Evolutionary conservation across 2,797 vertebrate species (phyloP), one percentile per base, ranked within the genome.

Genomic region (Paguma larvata): DNA sequence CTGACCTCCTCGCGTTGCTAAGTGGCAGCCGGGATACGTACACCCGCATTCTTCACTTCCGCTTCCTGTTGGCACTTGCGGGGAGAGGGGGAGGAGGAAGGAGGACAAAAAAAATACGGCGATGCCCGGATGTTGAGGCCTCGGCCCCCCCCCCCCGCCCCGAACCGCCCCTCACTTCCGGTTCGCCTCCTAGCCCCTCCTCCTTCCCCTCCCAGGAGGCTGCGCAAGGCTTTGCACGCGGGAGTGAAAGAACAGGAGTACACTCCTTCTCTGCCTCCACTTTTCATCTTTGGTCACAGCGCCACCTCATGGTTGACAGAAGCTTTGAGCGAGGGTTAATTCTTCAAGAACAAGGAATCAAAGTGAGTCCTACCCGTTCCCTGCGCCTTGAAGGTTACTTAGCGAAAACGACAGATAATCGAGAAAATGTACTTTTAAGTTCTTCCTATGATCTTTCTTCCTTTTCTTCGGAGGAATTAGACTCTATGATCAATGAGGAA

Each of bases 71-170:
- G 32, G 32, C 30, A 0, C 48, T 4, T 27, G 14, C 12, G n/a
- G 6, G 3, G 16, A 0, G 48, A 19, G 1, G 48, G 23, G 1
- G 6, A 0, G 2, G 6, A 38, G 38, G 38, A 38, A 38, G 1
- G 3, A 16, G 8, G 70, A 1, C 3, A 56, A 56, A 56, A 56
- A 56, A 56, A 19, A 12, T 10, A 12, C 6, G 21, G 30, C 19
- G 38, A 82, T 65, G 30, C 98, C 98, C 98, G 97, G 97, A 97
- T 96, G 90, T 96, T 6, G 46, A 94, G 89, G 78, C 44, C 27
- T 77, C 5, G 27, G n/a, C n/a, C n/a, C 62, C 27, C 63, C 48
- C 27, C 38, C 56, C 30, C 89, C 48, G 5, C 63, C 3, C n/a
- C 48, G 85, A 94, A 80, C 30, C 2, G 3, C 25, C 44, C 21